Percentiles rank a stretch among this genome's conserved stretches.
Conservation (phyloP, 1,140 invertebrate genomes). For the Bilobella aurantiaca region DNA sequence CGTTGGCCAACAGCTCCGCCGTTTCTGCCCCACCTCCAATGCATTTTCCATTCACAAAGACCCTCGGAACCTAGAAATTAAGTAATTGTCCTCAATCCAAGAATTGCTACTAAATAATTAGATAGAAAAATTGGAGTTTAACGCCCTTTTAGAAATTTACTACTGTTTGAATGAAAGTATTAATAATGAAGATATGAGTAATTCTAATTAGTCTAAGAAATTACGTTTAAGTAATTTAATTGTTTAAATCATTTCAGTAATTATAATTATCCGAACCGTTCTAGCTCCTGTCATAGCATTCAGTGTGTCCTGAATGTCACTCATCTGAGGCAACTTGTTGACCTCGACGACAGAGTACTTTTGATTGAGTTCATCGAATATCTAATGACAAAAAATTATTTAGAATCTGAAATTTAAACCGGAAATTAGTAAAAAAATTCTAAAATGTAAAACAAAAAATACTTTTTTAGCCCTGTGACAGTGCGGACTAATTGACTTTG, state of each 20-base stretch:
- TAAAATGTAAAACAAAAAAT: background rate
- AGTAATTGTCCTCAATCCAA: too few species aligned
- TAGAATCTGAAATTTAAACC: background rate
- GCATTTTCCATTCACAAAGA: conserved; percentile 79
- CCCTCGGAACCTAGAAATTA: conserved; percentile 61
- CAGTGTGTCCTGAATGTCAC: conserved; percentile 61
- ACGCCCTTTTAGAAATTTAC: too few species aligned
- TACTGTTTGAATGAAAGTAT: too few species aligned
- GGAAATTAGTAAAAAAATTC: background rate
- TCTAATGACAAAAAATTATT: conserved; percentile 41
- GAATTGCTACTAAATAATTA: too few species aligned
- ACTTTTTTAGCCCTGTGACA: conserved; percentile 17
- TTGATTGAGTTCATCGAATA: conserved; percentile 58
- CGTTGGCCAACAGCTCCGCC: conserved; percentile 56
- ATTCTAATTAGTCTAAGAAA: too few species aligned
- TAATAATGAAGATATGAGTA: too few species aligned
- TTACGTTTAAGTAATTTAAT: background rate
- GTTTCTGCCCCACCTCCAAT: conserved; percentile 85
- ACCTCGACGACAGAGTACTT: conserved; percentile 64
- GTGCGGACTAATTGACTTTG: conserved; percentile 76
- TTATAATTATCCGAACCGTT: conserved; percentile 48
- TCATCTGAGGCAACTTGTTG: conserved; percentile 42
- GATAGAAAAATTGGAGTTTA: too few species aligned
- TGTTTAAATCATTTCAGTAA: background rate
- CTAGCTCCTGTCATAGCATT: conserved; percentile 67